Percentiles rank a stretch among this genome's conserved stretches.
These are phyloP conservation scores for Triplophysa siluroides DNA, from an alignment of 2,113 vertebrate species.

Conservation along the genomic window DNA sequence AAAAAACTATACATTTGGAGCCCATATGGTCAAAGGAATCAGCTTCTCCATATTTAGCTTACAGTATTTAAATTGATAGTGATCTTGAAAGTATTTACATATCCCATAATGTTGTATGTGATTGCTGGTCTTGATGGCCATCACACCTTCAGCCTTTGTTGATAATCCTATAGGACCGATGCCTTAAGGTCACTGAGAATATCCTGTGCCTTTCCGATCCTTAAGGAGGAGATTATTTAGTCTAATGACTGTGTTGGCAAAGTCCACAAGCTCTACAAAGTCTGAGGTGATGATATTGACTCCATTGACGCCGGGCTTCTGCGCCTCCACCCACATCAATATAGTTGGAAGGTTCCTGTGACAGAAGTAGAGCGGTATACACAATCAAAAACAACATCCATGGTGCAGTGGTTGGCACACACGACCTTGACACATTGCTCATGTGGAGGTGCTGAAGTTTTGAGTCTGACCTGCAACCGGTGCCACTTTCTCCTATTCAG, in stretches of 20 bases:
- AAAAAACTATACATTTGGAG: not conserved
- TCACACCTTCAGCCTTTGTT: not conserved
- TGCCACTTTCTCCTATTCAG: no score
- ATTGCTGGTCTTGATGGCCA: not conserved
- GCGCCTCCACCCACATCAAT: constrained; percentile 91
- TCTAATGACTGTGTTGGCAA: constrained; percentile 91
- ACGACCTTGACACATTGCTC: no score
- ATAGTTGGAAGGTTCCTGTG: constrained; percentile 91
- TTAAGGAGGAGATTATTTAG: constrained; percentile 84
- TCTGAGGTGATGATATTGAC: constrained; percentile 98
- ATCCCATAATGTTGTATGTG: not conserved
- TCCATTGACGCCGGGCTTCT: constrained; percentile 87
- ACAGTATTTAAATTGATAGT: not conserved
- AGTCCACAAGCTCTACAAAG: constrained; percentile 96
- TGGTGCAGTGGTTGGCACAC: not conserved
- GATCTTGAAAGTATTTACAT: not conserved
- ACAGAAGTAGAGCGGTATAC: not conserved
- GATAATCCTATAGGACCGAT: not conserved
- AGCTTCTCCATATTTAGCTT: not conserved
- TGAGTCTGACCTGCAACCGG: no score
- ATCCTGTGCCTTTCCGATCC: constrained; percentile 50
- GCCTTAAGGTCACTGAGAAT: not conserved
- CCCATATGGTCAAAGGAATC: not conserved
- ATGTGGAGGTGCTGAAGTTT: no score
- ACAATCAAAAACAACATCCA: not conserved